These are phyloP conservation scores for Melopsittacus undulatus DNA, from an alignment of 2,797 vertebrate species.

Conservation along the genomic window DNA sequence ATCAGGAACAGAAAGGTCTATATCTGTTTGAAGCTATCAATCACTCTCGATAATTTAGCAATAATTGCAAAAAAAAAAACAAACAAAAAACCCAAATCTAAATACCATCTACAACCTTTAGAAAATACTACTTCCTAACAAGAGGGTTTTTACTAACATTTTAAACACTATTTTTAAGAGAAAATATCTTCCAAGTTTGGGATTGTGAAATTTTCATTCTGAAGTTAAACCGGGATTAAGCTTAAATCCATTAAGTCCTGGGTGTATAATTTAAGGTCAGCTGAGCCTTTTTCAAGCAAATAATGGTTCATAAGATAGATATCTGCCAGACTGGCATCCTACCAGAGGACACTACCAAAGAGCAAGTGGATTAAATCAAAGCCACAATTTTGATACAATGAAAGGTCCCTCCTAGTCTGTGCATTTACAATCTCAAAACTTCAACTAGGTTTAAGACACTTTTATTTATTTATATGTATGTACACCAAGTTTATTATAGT, in stretches of 20 bases:
- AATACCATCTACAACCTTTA: not conserved
- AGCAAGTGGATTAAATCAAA: not conserved
- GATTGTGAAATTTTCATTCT: not conserved
- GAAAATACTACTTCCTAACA: not conserved
- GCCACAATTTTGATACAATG: not conserved
- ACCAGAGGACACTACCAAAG: not conserved
- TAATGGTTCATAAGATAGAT: not conserved
- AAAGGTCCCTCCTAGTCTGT: not conserved
- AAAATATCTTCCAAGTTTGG: not conserved
- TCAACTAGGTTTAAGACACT: rapidly evolving
- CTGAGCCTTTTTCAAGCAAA: not conserved
- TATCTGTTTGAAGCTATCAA: not conserved
- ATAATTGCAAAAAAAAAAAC: not conserved
- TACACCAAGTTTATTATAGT: not conserved
- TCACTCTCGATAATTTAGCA: not conserved
- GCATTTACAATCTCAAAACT: not conserved
- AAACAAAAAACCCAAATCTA: not conserved
- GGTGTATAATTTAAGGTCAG: not conserved
- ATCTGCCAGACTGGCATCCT: not conserved
- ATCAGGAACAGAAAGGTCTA: not conserved
- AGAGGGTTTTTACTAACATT: not conserved
- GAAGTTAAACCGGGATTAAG: not conserved
- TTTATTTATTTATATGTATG: not conserved
- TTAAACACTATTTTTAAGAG: not conserved
- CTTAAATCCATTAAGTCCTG: not conserved